phyloP scores from a whole-genome alignment of 2,797 vertebrate species.

The Molossus molossus region DNA sequence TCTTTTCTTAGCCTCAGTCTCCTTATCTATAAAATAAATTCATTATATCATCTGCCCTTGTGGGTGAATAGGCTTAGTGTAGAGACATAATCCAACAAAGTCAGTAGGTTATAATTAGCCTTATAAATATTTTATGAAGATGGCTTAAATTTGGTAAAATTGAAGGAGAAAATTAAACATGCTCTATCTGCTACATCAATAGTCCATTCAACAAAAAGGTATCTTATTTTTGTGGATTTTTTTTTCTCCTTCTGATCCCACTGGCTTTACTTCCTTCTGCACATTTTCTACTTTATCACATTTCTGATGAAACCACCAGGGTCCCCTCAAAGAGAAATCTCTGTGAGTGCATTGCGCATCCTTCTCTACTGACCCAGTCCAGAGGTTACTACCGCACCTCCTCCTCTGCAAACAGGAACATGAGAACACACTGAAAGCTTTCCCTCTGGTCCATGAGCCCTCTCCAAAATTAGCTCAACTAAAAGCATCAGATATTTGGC shows the following conservation, averaged over 20 bases:
- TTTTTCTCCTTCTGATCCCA: background rate
- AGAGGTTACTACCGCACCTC: background rate
- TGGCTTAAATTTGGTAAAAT: background rate
- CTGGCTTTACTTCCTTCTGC: background rate
- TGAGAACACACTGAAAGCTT: background rate
- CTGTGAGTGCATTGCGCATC: background rate
- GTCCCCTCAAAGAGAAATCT: background rate
- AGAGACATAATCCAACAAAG: background rate
- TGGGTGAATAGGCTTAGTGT: background rate
- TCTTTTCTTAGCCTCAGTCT: background rate
- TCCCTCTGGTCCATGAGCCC: background rate
- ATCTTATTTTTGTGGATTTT: background rate
- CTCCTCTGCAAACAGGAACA: background rate
- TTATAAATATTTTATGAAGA: constrained; percentile 24
- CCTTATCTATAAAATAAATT: background rate
- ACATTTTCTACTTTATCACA: background rate
- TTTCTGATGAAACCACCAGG: background rate
- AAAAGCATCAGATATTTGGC: background rate
- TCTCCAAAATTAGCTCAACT: background rate
- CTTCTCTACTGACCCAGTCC: background rate
- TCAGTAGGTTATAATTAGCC: background rate
- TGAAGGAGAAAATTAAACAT: constrained; percentile 29
- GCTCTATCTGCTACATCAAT: background rate
- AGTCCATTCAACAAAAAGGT: background rate
- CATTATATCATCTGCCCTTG: background rate